These are phyloP conservation scores for Lucifuga dentata DNA, from an alignment of 2,113 vertebrate species.

Conservation along the genomic window DNA sequence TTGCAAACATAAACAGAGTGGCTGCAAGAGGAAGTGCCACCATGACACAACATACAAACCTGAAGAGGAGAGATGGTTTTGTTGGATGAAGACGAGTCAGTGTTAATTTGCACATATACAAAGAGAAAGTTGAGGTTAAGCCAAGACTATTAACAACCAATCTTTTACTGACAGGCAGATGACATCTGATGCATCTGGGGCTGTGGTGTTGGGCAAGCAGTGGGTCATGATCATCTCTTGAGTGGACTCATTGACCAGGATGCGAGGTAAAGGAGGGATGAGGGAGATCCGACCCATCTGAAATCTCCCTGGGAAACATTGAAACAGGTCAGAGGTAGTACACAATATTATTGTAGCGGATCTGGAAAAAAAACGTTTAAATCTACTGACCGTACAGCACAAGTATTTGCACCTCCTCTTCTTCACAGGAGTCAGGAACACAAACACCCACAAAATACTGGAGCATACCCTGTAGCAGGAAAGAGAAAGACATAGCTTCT, in stretches of 20 bases:
- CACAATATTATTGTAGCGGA: neutral
- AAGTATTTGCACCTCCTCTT: slow-evolving; percentile 82
- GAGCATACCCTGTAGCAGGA: slow-evolving; percentile 69
- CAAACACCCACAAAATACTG: slow-evolving; percentile 86
- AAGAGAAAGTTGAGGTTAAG: neutral
- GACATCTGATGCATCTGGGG: slow-evolving; percentile 71
- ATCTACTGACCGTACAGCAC: slow-evolving; percentile 78
- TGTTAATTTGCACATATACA: no score
- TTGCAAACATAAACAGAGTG: slow-evolving; percentile 73
- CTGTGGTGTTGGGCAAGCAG: slow-evolving; percentile 62
- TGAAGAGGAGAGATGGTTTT: slow-evolving; percentile 53
- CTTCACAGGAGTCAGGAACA: slow-evolving; percentile 85
- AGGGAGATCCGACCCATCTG: slow-evolving; percentile 79
- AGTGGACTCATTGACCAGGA: slow-evolving; percentile 76
- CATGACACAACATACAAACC: slow-evolving; percentile 81
- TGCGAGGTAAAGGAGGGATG: slow-evolving; percentile 77
- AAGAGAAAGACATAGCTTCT: neutral
- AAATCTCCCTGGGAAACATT: slow-evolving; percentile 78
- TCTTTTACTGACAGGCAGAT: slow-evolving; percentile 84
- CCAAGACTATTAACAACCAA: neutral
- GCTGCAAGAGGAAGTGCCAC: slow-evolving; percentile 81
- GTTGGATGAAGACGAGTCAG: neutral
- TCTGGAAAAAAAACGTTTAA: neutral
- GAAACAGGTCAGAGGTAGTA: slow-evolving; percentile 3
- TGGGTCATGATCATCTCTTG: slow-evolving; percentile 75